phyloP scores from a whole-genome alignment of 2,888 invertebrate genomes.

The Mesorhabditis sp. region DNA sequence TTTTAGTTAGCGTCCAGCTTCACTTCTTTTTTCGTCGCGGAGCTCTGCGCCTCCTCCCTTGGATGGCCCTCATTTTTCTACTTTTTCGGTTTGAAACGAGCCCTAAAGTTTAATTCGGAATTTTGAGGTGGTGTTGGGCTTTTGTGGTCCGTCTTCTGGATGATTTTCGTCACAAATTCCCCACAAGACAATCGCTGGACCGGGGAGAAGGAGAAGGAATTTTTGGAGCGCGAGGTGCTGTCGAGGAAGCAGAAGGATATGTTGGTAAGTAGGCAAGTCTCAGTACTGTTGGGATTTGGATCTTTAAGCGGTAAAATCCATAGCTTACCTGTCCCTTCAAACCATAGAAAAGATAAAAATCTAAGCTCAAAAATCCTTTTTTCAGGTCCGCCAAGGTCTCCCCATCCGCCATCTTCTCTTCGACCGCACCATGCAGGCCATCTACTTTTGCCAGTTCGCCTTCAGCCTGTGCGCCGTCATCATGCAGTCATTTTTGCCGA shows the following conservation, averaged over 20 bases:
- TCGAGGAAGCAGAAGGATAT: constrained; percentile 8
- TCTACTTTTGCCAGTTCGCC: constrained; percentile 29
- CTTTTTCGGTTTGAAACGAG: constrained; percentile 20
- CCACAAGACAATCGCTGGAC: constrained; percentile 42
- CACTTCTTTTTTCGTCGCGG: constrained; percentile 21
- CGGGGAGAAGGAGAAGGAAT: constrained; percentile 29
- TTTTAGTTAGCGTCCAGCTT: constrained; percentile 12
- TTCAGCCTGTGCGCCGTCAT: constrained; percentile 40
- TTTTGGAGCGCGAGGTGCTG: constrained; percentile 18
- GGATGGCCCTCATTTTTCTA: constrained; percentile 47
- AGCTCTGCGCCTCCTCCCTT: constrained; percentile 32
- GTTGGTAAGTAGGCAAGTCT: constrained; percentile 6
- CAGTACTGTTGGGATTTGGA: neutral
- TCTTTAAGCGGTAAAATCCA: neutral
- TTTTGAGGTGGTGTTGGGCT: constrained; percentile 32
- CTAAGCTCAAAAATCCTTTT: neutral
- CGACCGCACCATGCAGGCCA: constrained; percentile 17
- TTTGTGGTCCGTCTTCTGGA: constrained; percentile 40
- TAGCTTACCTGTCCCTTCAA: neutral
- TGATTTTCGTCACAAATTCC: constrained; percentile 31
- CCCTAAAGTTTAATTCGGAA: too few species aligned
- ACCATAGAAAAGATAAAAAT: neutral
- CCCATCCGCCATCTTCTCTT: constrained; percentile 26
- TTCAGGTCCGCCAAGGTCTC: constrained; percentile 18
- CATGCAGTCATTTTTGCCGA: constrained; percentile 44